A percentile compares a stretch with the other conserved stretches of the same genome.
These are phyloP conservation scores for Melanotaenia nigrans DNA, from an alignment of 2,797 vertebrate genomes.

Conservation along the genomic window DNA sequence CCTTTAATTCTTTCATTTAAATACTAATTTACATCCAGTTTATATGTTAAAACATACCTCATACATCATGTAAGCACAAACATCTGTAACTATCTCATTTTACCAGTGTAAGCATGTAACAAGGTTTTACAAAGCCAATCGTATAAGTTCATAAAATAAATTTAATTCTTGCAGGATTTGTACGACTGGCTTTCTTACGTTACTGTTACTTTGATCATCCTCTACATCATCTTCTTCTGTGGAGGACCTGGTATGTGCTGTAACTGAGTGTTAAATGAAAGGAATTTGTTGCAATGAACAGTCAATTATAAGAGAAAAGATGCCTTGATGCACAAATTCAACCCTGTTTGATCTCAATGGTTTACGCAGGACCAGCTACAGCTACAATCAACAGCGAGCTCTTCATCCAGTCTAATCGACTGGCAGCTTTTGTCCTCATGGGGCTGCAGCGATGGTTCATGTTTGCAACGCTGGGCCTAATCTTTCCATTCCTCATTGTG, in stretches of 20 bases:
- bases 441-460: slow-evolving; percentile 77
- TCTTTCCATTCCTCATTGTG: slow-evolving; percentile 88
- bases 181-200: slow-evolving; percentile 82
- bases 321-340: background rate
- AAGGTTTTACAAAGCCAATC: background rate
- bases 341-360: background rate
- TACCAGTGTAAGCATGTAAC: background rate
- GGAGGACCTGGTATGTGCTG: slow-evolving; percentile 85
- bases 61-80: too few species aligned
- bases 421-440: slow-evolving; percentile 79
- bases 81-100: too few species aligned
- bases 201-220: slow-evolving; percentile 76
- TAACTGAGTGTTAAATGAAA: background rate
- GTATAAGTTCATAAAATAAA: background rate
- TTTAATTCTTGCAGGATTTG: slow-evolving; percentile 71
- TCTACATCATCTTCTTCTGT: slow-evolving; percentile 81
- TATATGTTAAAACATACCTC: background rate
- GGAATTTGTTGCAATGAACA: background rate
- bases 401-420: slow-evolving; percentile 85
- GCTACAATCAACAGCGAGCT: slow-evolving; percentile 80
- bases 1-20: too few species aligned
- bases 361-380: slow-evolving; percentile 70
- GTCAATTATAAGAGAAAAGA: background rate
- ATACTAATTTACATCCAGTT: too few species aligned
- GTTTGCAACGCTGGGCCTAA: slow-evolving; percentile 72